Evolutionary conservation across 2,113 vertebrate genomes (phyloP).

Genomic region (Vanacampus margaritifer): DNA sequence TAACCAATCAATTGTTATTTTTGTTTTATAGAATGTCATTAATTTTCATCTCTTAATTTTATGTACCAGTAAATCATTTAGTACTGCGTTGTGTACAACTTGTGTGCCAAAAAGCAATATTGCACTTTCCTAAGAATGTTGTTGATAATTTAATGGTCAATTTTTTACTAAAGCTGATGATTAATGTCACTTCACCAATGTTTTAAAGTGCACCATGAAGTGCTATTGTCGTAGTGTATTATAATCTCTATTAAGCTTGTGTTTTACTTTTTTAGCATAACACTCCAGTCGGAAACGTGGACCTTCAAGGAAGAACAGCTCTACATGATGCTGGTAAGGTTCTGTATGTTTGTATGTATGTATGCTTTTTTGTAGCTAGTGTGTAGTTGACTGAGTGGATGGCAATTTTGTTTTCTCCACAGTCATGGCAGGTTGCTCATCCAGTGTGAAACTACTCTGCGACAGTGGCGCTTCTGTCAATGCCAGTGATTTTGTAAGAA

Average conservation of each 20-base stretch:
- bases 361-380: background rate
- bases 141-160: too few relatives aligned
- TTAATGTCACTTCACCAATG: background rate
- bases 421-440: conserved; percentile 93
- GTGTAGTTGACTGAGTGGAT: background rate
- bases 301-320: conserved; percentile 90
- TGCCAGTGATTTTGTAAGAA: conserved; percentile 84
- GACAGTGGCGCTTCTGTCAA: conserved; percentile 90
- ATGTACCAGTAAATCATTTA: too few relatives aligned
- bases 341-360: background rate
- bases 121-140: too few relatives aligned
- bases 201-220: background rate
- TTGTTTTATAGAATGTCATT: too few relatives aligned
- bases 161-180: background rate
- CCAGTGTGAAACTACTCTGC: conserved; percentile 90
- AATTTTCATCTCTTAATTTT: too few relatives aligned
- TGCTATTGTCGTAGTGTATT: background rate
- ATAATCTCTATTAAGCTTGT: background rate
- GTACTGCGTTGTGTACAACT: too few relatives aligned
- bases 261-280: conserved; percentile 78
- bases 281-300: conserved; percentile 89
- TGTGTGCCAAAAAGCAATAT: too few relatives aligned
- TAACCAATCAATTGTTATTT: too few relatives aligned
- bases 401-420: conserved; percentile 17
- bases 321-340: conserved; percentile 90